Evolutionary conservation across 2,888 invertebrate genomes (phyloP).

Genomic region (Orthonychiurus folsomi): DNA sequence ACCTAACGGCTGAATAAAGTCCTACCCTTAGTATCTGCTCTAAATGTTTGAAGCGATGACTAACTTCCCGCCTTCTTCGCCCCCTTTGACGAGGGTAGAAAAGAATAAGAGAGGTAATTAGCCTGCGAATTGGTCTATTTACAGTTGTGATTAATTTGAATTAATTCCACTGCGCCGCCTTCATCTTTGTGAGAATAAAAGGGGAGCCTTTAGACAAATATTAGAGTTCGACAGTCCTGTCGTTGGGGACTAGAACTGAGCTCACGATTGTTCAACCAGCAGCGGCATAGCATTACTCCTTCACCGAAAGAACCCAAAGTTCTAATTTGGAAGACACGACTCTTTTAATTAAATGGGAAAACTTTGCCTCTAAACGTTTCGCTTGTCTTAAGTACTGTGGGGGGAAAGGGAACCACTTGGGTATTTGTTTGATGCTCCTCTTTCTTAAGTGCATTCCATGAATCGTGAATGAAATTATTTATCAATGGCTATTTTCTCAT

Average conservation of each 20-base stretch:
- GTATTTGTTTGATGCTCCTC: not conserved
- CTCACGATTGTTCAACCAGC: not conserved
- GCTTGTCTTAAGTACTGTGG: not conserved
- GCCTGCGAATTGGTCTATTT: not conserved
- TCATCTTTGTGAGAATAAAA: not conserved
- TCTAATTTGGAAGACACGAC: not conserved
- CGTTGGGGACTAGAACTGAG: not conserved
- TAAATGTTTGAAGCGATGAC: not conserved
- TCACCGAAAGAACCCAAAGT: not conserved
- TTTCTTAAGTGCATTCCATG: no score
- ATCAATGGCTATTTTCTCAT: no score
- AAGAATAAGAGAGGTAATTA: not conserved
- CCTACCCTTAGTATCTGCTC: no score
- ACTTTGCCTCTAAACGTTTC: not conserved
- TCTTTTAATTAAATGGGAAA: slow-evolving; percentile 1
- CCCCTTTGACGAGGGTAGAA: not conserved
- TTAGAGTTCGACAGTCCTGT: not conserved
- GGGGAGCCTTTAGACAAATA: not conserved
- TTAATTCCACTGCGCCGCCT: not conserved
- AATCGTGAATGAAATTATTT: no score
- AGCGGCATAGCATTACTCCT: no score
- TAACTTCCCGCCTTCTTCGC: not conserved
- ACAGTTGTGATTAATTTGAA: not conserved
- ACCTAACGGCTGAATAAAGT: no score
- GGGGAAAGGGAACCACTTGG: not conserved